A percentile compares a stretch with the other conserved stretches of the same genome.
phyloP scores from a whole-genome alignment of 1,140 invertebrate genomes.

The Ptiloglossa arizonensis region DNA sequence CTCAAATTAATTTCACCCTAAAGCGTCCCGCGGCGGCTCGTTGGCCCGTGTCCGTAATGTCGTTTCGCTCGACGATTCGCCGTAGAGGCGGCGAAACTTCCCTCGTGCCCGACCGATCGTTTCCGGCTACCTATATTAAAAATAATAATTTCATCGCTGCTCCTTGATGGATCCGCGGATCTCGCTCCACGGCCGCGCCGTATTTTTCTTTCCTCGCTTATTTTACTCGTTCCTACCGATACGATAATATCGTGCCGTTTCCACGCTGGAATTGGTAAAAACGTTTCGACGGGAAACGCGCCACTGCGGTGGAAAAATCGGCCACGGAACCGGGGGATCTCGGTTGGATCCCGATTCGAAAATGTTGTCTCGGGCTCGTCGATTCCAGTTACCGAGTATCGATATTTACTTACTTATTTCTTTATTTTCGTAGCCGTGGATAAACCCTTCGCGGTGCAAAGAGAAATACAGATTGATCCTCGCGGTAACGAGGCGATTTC shows the following conservation, averaged over 20 bases:
- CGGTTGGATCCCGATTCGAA: no score
- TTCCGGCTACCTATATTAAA: slow-evolving; percentile 50
- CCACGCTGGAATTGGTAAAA: background rate
- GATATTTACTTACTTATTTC: no score
- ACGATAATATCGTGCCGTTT: background rate
- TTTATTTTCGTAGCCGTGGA: no score
- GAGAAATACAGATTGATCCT: no score
- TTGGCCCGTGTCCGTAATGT: background rate
- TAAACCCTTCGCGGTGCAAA: no score
- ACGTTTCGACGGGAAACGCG: background rate
- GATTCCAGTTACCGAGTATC: no score
- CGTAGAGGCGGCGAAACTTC: no score
- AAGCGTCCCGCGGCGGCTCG: background rate
- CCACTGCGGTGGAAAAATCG: no score
- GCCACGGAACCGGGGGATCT: no score
- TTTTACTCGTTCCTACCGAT: background rate
- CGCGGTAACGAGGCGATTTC: no score
- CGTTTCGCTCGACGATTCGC: background rate
- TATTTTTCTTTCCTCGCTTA: slow-evolving; percentile 2
- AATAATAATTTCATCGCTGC: slow-evolving; percentile 44
- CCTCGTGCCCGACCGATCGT: background rate
- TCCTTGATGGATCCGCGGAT: slow-evolving; percentile 7
- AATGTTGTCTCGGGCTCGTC: no score
- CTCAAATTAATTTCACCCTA: slow-evolving; percentile 62
- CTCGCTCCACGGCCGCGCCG: background rate